Conservation (phyloP, 2,113 vertebrate genomes). For the Scomber scombrus region DNA sequence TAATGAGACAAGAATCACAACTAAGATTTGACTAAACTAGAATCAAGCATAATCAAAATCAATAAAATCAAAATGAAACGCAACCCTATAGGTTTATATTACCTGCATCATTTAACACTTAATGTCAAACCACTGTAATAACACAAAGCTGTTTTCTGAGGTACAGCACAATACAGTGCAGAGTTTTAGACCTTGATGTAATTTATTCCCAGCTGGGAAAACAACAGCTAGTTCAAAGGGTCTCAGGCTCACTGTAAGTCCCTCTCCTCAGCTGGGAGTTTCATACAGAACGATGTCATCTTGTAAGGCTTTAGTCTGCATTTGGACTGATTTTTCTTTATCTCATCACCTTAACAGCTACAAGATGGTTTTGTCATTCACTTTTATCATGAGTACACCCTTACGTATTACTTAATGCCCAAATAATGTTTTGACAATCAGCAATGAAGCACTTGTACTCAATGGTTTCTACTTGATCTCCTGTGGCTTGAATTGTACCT, state of each 20-base stretch:
- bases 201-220: slow-evolving; percentile 34
- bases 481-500: too few relatives aligned
- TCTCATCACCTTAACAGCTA: not conserved
- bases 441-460: too few relatives aligned
- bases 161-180: not conserved
- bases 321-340: slow-evolving; percentile 3
- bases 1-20: not conserved
- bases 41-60: not conserved
- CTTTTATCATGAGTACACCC: not conserved
- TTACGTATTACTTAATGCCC: too few relatives aligned
- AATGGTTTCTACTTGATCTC: too few relatives aligned
- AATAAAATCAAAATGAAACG: not conserved
- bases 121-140: not conserved
- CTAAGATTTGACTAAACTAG: not conserved
- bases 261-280: not conserved
- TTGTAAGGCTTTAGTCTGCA: slow-evolving; percentile 4
- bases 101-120: not conserved
- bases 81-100: not conserved
- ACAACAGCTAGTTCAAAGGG: not conserved
- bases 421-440: too few relatives aligned
- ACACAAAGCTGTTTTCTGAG: slow-evolving; percentile 7
- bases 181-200: slow-evolving; percentile 22
- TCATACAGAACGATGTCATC: not conserved
- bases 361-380: not conserved
- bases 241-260: not conserved